These are phyloP conservation scores for Sinella curviseta DNA, from an alignment of 1,140 invertebrate genomes.

Conservation along the genomic window DNA sequence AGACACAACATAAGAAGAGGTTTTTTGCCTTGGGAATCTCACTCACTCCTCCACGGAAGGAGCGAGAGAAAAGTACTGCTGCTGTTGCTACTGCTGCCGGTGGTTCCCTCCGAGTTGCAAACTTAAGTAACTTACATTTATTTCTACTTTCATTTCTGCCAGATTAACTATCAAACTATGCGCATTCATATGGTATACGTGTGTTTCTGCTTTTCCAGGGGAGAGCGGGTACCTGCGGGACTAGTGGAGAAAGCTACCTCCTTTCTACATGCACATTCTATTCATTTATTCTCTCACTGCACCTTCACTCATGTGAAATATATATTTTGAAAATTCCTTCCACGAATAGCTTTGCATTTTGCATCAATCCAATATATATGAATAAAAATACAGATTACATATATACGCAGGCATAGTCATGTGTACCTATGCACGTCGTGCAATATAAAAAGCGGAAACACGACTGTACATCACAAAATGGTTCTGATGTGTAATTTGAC, in stretches of 20 bases:
- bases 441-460: too few relatives aligned
- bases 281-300: too few relatives aligned
- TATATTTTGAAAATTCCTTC: too few relatives aligned
- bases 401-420: too few relatives aligned
- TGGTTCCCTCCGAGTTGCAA: too few relatives aligned
- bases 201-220: background rate
- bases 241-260: too few relatives aligned
- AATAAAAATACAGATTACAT: background rate
- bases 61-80: background rate
- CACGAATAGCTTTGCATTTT: background rate
- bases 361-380: background rate
- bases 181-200: too few relatives aligned
- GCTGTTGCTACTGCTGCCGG: too few relatives aligned
- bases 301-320: too few relatives aligned
- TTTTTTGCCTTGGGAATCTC: background rate
- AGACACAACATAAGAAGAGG: background rate
- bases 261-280: too few relatives aligned
- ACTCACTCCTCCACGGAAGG: too few relatives aligned
- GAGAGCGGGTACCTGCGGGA: background rate
- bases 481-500: constrained; percentile 14
- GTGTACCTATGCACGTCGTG: too few relatives aligned
- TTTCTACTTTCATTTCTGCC: background rate
- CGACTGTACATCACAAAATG: background rate
- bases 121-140: constrained; percentile 4
- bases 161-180: background rate